Conservation (phyloP, 2,113 vertebrate species). For the Psilopsiagon aurifrons region DNA sequence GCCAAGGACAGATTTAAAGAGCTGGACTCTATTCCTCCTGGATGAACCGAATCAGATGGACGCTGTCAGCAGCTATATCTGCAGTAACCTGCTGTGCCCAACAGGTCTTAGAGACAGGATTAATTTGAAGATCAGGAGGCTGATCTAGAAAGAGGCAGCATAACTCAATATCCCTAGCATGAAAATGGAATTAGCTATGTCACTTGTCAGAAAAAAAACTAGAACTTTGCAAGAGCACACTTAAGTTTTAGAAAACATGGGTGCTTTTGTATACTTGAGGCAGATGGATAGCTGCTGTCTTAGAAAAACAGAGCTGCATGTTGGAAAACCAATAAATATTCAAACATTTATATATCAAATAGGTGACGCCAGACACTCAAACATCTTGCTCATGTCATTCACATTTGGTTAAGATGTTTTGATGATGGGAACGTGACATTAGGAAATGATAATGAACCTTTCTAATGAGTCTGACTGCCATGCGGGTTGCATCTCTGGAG, state of each 20-base stretch:
- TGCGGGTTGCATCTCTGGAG: neutral
- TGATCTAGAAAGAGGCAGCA: neutral
- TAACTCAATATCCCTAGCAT: conserved; percentile 1
- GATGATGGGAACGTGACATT: neutral
- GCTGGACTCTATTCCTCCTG: conserved; percentile 5
- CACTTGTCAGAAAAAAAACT: neutral
- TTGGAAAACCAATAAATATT: conserved; percentile 6
- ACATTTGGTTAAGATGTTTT: neutral
- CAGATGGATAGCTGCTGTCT: conserved; percentile 12
- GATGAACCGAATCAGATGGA: conserved; percentile 23
- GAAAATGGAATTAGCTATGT: conserved; percentile 31
- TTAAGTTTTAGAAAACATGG: neutral
- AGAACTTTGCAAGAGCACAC: neutral
- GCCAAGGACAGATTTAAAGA: neutral
- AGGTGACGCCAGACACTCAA: conserved; percentile 21
- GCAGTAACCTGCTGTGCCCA: conserved; percentile 5
- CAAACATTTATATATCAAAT: conserved; percentile 42
- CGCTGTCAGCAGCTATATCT: neutral
- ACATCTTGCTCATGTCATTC: neutral
- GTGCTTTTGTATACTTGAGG: neutral
- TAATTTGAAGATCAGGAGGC: conserved; percentile 21
- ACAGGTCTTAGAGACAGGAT: conserved; percentile 19
- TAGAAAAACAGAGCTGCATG: neutral
- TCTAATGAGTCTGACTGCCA: conserved; percentile 8
- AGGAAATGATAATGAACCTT: conserved; percentile 41